Evolutionary conservation across 2,888 invertebrate species (phyloP).

Genomic region (Drosophila aldrichi): DNA sequence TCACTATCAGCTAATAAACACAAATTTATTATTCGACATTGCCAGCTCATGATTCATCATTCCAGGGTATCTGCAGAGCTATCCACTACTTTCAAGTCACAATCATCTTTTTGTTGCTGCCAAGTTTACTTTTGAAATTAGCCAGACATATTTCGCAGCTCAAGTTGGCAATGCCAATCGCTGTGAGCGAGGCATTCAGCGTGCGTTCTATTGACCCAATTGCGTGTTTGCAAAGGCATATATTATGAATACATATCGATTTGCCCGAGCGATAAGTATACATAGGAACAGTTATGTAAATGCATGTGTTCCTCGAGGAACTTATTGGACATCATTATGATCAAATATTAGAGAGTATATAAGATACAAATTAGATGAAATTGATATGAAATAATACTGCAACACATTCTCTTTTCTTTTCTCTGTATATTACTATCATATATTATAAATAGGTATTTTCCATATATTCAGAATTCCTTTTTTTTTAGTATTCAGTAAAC

Average conservation of each 20-base stretch:
- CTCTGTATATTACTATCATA: too few relatives aligned
- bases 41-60: background rate
- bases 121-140: slow-evolving; percentile 70
- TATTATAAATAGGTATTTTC: background rate
- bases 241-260: slow-evolving; percentile 34
- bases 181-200: slow-evolving; percentile 27
- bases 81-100: too few relatives aligned
- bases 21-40: background rate
- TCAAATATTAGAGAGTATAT: background rate
- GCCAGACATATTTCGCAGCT: slow-evolving; percentile 59
- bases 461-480: background rate
- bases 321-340: background rate
- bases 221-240: slow-evolving; percentile 47
- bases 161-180: slow-evolving; percentile 28
- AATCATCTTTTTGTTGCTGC: slow-evolving; percentile 10
- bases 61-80: background rate
- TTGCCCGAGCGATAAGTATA: slow-evolving; percentile 30
- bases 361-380: background rate
- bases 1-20: background rate
- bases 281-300: slow-evolving; percentile 8
- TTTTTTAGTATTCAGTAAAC: background rate
- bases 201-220: slow-evolving; percentile 74
- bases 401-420: too few relatives aligned
- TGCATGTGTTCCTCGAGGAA: background rate
- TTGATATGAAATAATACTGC: background rate